These are phyloP conservation scores for Ceuthmochares aereus DNA, from an alignment of 2,113 vertebrate species.

Conservation along the genomic window DNA sequence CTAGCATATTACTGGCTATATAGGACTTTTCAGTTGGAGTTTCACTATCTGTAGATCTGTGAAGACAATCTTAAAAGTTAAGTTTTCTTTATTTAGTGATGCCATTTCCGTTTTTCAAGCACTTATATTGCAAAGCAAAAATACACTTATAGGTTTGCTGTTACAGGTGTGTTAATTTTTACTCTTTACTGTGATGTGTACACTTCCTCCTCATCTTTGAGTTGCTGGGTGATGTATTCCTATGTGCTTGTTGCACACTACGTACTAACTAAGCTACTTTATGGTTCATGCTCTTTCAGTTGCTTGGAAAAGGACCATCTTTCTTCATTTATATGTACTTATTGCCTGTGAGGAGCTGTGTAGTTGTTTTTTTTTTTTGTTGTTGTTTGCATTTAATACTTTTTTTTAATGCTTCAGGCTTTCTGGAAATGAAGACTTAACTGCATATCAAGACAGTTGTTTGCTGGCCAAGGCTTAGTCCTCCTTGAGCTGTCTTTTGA, in stretches of 20 bases:
- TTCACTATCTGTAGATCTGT: neutral
- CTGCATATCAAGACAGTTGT: rapidly evolving
- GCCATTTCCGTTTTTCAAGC: neutral
- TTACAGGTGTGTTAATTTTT: neutral
- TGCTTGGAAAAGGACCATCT: neutral
- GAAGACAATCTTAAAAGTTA: neutral
- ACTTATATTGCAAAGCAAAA: neutral
- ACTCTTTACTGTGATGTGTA: rapidly evolving
- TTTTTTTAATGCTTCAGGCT: neutral
- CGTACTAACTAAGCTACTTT: neutral
- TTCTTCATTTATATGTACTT: neutral
- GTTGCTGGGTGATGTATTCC: neutral
- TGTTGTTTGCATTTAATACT: neutral
- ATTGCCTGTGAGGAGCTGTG: neutral
- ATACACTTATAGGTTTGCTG: rapidly evolving
- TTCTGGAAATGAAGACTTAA: neutral
- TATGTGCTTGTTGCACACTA: neutral
- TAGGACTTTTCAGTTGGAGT: neutral
- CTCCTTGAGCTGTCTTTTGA: neutral
- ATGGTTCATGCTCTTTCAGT: neutral
- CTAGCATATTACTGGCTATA: neutral
- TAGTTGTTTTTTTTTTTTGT: neutral
- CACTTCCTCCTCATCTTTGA: neutral
- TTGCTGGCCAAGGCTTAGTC: neutral
- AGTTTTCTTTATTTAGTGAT: neutral